A percentile compares a stretch with the other conserved stretches of the same genome.
Conservation (phyloP, 1,140 invertebrate genomes). For the Eciton burchellii region DNA sequence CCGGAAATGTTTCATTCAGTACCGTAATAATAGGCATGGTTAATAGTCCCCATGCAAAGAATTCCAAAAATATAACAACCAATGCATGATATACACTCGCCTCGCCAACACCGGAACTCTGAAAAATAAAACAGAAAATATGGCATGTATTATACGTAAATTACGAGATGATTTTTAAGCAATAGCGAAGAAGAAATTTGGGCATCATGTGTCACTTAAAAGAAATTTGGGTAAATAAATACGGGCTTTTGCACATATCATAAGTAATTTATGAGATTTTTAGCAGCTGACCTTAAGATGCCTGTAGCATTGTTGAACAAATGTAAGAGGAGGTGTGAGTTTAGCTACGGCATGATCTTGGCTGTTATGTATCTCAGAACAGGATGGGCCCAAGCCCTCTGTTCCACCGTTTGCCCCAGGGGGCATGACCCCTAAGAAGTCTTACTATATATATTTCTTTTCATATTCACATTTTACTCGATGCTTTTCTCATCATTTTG, state of each 20-base stretch:
- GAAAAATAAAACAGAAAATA: constrained; percentile 82
- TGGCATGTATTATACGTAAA: not conserved
- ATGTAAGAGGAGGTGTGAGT: constrained; percentile 77
- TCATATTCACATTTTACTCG: constrained; percentile 68
- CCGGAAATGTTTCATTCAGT: constrained; percentile 98
- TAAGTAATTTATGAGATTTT: constrained; percentile 58
- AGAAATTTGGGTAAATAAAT: constrained; percentile 1
- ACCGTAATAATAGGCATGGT: constrained; percentile 99
- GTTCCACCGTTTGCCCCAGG: constrained; percentile 81
- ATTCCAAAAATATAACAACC: constrained; percentile 99
- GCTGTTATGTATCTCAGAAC: constrained; percentile 80
- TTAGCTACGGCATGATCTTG: constrained; percentile 78
- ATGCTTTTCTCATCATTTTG: constrained; percentile 59
- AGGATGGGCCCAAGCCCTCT: constrained; percentile 83
- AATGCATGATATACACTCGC: constrained; percentile 99
- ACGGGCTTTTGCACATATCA: constrained; percentile 1
- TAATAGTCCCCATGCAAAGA: constrained; percentile 99
- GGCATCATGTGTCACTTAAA: not conserved
- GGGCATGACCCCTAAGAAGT: constrained; percentile 82
- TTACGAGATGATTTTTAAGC: not conserved
- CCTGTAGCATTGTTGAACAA: constrained; percentile 83
- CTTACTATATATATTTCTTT: constrained; percentile 72
- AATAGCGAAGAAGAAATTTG: not conserved
- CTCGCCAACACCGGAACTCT: constrained; percentile 95
- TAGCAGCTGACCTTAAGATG: constrained; percentile 82